phyloP scores from a whole-genome alignment of 2,888 invertebrate species.

The Latrodectus elegans region DNA sequence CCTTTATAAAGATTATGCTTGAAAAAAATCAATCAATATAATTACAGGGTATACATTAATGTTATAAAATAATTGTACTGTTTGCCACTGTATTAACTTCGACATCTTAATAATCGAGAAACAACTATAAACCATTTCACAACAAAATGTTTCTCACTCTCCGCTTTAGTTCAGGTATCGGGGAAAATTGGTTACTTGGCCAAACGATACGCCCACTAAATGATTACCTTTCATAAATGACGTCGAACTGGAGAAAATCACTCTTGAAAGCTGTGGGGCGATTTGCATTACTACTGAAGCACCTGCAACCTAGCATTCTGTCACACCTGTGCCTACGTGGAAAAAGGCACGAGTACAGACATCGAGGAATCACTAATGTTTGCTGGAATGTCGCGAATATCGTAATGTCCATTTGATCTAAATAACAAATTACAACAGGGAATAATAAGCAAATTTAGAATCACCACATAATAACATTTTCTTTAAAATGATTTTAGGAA shows the following conservation, averaged over 20 bases:
- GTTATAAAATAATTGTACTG: no score
- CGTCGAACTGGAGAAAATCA: background rate
- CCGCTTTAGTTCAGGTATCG: constrained; percentile 1
- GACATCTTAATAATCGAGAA: background rate
- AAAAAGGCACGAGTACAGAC: background rate
- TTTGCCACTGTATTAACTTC: background rate
- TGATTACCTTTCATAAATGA: background rate
- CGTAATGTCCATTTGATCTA: background rate
- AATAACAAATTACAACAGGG: no score
- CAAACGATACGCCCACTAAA: background rate
- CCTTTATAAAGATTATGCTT: no score
- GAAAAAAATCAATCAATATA: no score
- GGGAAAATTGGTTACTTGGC: constrained; percentile 20
- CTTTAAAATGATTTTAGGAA: no score
- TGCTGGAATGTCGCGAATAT: background rate
- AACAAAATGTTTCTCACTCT: constrained; percentile 3
- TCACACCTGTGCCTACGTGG: constrained; percentile 4
- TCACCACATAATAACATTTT: no score
- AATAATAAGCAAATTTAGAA: no score
- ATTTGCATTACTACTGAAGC: background rate
- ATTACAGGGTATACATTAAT: no score
- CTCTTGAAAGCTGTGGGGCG: background rate
- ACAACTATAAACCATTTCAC: background rate
- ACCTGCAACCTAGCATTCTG: background rate
- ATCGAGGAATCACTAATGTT: background rate